Percentiles rank a stretch among this genome's conserved stretches.
Conservation (phyloP, 2,113 vertebrate species). For the Dipodomys spectabilis region DNA sequence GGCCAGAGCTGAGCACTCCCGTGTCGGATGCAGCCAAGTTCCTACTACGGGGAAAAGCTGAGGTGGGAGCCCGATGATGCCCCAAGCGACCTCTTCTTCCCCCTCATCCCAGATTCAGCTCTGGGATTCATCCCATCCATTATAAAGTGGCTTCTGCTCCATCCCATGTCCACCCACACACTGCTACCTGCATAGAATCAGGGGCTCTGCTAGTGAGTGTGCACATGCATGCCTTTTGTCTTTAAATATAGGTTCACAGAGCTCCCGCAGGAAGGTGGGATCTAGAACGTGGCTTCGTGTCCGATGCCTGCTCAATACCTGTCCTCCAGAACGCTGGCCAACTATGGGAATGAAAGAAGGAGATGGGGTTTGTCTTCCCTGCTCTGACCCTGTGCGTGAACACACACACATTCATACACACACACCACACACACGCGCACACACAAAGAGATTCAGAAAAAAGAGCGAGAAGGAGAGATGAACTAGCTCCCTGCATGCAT, state of each 20-base stretch:
- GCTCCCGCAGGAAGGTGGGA: background rate
- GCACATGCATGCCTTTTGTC: background rate
- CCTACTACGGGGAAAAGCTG: conserved; percentile 50
- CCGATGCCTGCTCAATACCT: too few species aligned
- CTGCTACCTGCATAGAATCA: background rate
- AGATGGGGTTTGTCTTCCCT: background rate
- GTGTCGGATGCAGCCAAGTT: conserved; percentile 41
- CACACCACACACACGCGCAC: too few species aligned
- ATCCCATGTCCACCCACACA: too few species aligned
- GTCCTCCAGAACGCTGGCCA: too few species aligned
- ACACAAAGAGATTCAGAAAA: too few species aligned
- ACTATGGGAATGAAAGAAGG: background rate
- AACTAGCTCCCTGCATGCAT: background rate
- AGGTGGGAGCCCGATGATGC: conserved; percentile 60
- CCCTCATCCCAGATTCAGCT: conserved; percentile 28
- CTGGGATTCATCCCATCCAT: background rate
- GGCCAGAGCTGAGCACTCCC: conserved; percentile 38
- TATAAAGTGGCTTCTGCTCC: background rate
- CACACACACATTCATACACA: background rate
- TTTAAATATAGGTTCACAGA: background rate
- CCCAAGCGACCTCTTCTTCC: conserved; percentile 62
- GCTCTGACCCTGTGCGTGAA: background rate
- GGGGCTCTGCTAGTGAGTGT: background rate
- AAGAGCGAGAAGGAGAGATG: too few species aligned
- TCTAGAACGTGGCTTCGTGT: too few species aligned